Evolutionary conservation across 2,888 invertebrate genomes (phyloP).

Genomic region (Chrysomela aeneicollis): DNA sequence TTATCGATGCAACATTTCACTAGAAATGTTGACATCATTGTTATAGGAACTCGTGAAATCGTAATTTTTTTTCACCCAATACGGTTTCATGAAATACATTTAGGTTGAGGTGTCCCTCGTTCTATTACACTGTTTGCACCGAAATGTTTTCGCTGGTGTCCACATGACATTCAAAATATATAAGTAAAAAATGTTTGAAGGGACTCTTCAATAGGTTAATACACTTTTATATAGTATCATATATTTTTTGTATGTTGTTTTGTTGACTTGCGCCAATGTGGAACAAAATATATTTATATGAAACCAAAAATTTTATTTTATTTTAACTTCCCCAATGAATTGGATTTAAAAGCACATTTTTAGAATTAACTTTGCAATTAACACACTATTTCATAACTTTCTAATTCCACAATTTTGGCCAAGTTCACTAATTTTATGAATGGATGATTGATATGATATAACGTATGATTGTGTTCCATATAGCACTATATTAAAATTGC

Average conservation of each 20-base stretch:
- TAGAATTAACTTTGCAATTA: slow-evolving; percentile 47
- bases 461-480: slow-evolving; percentile 55
- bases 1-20: slow-evolving; percentile 38
- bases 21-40: slow-evolving; percentile 38
- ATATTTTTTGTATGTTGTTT: slow-evolving; percentile 62
- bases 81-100: slow-evolving; percentile 27
- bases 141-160: neutral
- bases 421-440: slow-evolving; percentile 58
- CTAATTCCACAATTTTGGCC: slow-evolving; percentile 62
- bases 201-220: slow-evolving; percentile 55
- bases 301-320: slow-evolving; percentile 52
- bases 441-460: slow-evolving; percentile 46
- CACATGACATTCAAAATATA: too few relatives aligned
- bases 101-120: slow-evolving; percentile 6
- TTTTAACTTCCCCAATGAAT: slow-evolving; percentile 31
- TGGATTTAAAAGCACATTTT: slow-evolving; percentile 30
- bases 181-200: neutral
- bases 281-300: slow-evolving; percentile 63
- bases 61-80: slow-evolving; percentile 24
- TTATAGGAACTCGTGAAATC: slow-evolving; percentile 36
- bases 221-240: slow-evolving; percentile 55
- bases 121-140: neutral
- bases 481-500: slow-evolving; percentile 56
- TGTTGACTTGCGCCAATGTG: slow-evolving; percentile 64
- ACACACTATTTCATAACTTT: slow-evolving; percentile 53